A percentile compares a stretch with the other conserved stretches of the same genome.
Evolutionary conservation across 2,797 vertebrate genomes (phyloP).

Genomic region (Crenuchus spilurus): DNA sequence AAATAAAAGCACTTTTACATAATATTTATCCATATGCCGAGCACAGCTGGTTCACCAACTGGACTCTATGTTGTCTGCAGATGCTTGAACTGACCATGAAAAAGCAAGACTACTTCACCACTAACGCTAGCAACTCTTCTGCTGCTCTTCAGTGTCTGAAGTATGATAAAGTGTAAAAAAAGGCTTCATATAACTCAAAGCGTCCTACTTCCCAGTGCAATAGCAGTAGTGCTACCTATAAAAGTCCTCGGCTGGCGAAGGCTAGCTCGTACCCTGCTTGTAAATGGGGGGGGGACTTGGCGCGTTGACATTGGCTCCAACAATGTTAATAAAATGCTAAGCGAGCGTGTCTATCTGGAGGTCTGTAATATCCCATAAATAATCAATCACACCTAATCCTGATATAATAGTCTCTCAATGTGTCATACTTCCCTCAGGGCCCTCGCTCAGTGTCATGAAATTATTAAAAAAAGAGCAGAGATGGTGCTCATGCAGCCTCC

Average conservation of each 20-base stretch:
- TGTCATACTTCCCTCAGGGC: neutral
- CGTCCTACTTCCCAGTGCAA: no score
- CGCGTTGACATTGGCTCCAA: conserved; percentile 14
- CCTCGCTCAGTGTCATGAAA: neutral
- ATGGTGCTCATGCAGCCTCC: neutral
- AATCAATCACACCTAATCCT: conserved; percentile 58
- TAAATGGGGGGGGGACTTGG: conserved; percentile 34
- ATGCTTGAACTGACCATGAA: no score
- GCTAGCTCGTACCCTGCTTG: conserved; percentile 33
- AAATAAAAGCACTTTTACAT: no score
- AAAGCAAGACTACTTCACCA: no score
- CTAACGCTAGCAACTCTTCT: no score
- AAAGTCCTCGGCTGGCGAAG: conserved; percentile 35
- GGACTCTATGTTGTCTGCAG: no score
- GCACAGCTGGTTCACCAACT: no score
- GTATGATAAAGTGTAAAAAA: no score
- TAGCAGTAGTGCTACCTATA: conserved; percentile 22
- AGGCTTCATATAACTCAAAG: neutral
- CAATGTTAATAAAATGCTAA: conserved; percentile 31
- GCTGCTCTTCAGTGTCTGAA: no score
- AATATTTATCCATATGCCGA: no score
- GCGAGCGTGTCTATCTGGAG: conserved; percentile 53
- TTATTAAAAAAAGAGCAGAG: no score
- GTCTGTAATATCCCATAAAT: conserved; percentile 57
- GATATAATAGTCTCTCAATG: conserved; percentile 52